Percentiles rank a stretch among this genome's conserved stretches.
phyloP scores from a whole-genome alignment of 1,140 invertebrate genomes.

The Bombus haemorrhoidalis region DNA sequence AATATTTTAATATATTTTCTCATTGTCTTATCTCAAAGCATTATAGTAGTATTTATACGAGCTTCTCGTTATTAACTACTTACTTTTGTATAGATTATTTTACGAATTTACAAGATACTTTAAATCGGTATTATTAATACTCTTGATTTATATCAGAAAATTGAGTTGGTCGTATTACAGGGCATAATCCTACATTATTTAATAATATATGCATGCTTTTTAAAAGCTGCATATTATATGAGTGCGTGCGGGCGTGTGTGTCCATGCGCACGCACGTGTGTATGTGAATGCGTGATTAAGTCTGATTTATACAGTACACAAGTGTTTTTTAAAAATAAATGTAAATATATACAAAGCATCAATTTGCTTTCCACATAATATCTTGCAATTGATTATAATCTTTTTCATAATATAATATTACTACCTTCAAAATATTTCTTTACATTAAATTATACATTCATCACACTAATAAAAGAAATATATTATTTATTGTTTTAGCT shows the following conservation, averaged over 20 bases:
- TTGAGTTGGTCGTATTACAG: slow-evolving; percentile 31
- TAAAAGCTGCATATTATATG: slow-evolving; percentile 28
- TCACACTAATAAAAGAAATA: neutral
- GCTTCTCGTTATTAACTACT: slow-evolving; percentile 45
- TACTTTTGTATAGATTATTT: slow-evolving; percentile 22
- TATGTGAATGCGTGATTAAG: slow-evolving; percentile 25
- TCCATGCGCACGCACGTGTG: neutral
- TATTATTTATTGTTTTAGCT: neutral
- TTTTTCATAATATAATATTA: neutral
- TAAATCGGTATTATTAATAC: slow-evolving; percentile 6
- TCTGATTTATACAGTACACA: slow-evolving; percentile 19
- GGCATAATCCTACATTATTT: slow-evolving; percentile 25
- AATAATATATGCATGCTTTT: slow-evolving; percentile 22
- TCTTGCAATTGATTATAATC: slow-evolving; percentile 19
- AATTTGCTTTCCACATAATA: slow-evolving; percentile 63
- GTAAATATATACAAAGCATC: slow-evolving; percentile 13
- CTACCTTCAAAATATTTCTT: neutral
- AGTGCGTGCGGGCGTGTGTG: neutral
- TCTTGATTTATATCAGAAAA: neutral
- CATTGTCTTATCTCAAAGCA: slow-evolving; percentile 24
- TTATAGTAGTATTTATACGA: slow-evolving; percentile 38
- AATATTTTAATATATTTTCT: slow-evolving; percentile 32
- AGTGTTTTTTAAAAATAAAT: slow-evolving; percentile 30
- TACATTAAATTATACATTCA: neutral
- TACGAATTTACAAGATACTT: neutral